Evolutionary conservation across 1,140 invertebrate species (phyloP).

Genomic region (Calephelis nemesis): DNA sequence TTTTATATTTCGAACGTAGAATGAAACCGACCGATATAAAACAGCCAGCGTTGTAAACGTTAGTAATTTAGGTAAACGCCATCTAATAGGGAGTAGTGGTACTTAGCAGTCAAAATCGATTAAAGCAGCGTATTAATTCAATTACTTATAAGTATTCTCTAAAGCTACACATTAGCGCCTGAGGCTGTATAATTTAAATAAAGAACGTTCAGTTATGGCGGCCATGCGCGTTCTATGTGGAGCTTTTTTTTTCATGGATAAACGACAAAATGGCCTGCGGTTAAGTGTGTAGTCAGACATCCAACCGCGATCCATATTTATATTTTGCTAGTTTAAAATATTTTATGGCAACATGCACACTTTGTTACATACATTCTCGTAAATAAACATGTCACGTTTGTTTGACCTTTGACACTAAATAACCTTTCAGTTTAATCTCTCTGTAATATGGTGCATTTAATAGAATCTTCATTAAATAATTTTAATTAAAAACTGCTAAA

Average conservation of each 20-base stretch:
- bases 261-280: constrained; percentile 40
- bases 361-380: constrained; percentile 1
- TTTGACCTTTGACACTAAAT: too few relatives aligned
- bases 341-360: constrained; percentile 24
- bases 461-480: too few relatives aligned
- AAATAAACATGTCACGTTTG: neutral
- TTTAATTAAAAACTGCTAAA: too few relatives aligned
- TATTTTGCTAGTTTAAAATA: constrained; percentile 13
- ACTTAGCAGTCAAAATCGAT: constrained; percentile 47
- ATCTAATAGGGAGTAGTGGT: constrained; percentile 58
- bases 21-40: neutral
- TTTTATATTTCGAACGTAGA: constrained; percentile 14
- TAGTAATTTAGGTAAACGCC: constrained; percentile 39
- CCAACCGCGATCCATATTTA: constrained; percentile 35
- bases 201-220: constrained; percentile 36
- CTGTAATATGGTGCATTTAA: too few relatives aligned
- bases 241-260: constrained; percentile 35
- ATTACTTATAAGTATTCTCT: constrained; percentile 40
- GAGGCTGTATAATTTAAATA: constrained; percentile 42
- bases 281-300: constrained; percentile 27
- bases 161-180: constrained; percentile 34
- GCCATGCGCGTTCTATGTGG: constrained; percentile 28
- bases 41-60: neutral
- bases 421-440: too few relatives aligned
- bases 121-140: constrained; percentile 39